Base-by-base conservation (phyloP, 2,797 vertebrate species). In the Onychomys torridus region DNA sequence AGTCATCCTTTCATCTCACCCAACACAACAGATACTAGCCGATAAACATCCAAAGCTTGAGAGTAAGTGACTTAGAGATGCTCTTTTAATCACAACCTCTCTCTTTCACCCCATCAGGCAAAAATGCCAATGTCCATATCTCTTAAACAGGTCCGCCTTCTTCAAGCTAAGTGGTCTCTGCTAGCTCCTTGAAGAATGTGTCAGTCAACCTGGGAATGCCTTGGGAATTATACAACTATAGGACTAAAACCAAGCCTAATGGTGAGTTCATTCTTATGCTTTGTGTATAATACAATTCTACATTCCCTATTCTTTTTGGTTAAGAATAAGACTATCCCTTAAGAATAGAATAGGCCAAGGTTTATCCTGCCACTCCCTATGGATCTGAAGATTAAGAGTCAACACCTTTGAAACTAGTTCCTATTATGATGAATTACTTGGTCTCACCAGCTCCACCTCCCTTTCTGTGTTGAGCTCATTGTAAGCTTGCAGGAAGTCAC, bases 401-500 rank as follows among this genome's bases (percentile, higher is more conserved):
- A 95, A 95, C 43, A 93, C 84, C 91, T 96, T 84, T 91, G 77
- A 63, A 89, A 83, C 59, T 34, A 59, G 46, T 73, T 82, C 32
- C 46, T 87, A 25, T 88, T 96, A 63, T 87, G 75, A 96, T 75
- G 55, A 95, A 95, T 89, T 49, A 29, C 55, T 97, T 86, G 93
- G 76, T 57, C 34, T 96, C 61, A 73, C 52, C 94, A 92, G 75
- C 82, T 43, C 84, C 94, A 95, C 82, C 92, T 95, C 46, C 52
- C 89, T 89, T 90, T 94, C 79, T 95, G 77, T 91, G 71, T 34
- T 88, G 92, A 93, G 52, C 29, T 96, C 93, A 93, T 69, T 75
- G 59, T 73, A 85, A 81, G n/a, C 32, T 89, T 37, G 12, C 88
- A 87, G 94, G 95, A 97, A 97, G 96, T 87, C 52, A 77, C 90